phyloP scores from a whole-genome alignment of 2,797 vertebrate species.

The Thaleichthys pacificus region DNA sequence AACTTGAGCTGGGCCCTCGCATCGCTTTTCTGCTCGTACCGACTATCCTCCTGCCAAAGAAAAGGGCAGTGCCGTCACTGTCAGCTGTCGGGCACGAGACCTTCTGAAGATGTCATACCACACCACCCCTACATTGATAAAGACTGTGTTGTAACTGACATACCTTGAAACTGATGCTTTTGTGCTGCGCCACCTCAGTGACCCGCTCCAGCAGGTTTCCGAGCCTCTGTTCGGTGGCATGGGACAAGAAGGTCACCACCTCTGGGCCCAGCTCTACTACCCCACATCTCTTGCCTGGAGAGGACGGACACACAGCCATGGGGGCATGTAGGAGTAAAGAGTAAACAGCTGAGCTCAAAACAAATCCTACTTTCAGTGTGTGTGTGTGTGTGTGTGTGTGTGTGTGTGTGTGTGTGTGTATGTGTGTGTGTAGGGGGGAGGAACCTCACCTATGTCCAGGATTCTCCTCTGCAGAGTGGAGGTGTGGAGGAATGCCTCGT shows the following conservation, averaged over 20 bases:
- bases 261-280: conserved; percentile 90
- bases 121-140: background rate
- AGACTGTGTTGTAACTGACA: conserved; percentile 1
- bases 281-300: conserved; percentile 85
- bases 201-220: conserved; percentile 90
- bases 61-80: background rate
- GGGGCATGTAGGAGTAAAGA: background rate
- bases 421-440: conserved; percentile 1
- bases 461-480: conserved; percentile 88
- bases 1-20: conserved; percentile 94
- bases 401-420: too few relatives aligned
- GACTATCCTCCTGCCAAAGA: conserved; percentile 84
- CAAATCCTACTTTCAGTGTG: background rate
- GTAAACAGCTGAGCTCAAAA: background rate
- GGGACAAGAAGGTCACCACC: conserved; percentile 89
- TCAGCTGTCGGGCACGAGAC: background rate
- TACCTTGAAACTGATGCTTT: conserved; percentile 91
- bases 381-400: conserved; percentile 3
- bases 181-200: conserved; percentile 92
- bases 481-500: conserved; percentile 89
- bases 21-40: conserved; percentile 86
- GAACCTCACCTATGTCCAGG: conserved; percentile 86
- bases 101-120: background rate
- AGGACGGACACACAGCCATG: conserved; percentile 16
- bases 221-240: conserved; percentile 90